Evolutionary conservation across 1,140 invertebrate species (phyloP), one percentile per base, ranked within the genome.

Genomic region (Brachionus calyciflorus): DNA sequence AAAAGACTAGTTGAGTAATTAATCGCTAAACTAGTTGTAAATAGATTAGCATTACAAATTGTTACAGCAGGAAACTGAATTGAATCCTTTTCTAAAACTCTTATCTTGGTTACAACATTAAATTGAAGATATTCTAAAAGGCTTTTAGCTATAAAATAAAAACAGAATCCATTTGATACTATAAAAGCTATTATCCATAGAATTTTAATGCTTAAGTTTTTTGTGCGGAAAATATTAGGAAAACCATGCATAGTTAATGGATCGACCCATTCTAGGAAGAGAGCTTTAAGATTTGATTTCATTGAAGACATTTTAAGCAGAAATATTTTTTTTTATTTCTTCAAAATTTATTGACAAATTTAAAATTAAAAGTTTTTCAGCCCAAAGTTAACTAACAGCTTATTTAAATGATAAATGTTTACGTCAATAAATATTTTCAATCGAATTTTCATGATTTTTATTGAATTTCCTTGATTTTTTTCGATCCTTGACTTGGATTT

Each of bases 1-100:
- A 73, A 55, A 17, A 51, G 9, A 9, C n/a, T 6, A 24, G 28
- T 21, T 17, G 51, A 24, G 28, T 6, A 51, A 30, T 51, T 0
- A 51, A 51, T 5, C 3, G 7, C 44, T 24, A 14, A n/a, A 21
- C 33, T 30, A 14, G 44, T 73, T 0, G 33, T 12, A 41, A 73
- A 73, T 26, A 17, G 24, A 30, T 73, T 73, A 1, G 14, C 1
- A 51, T 73, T 73, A 26, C 69, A 73, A 21, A 73, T 49, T 33
- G 69, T 73, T 28, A 73, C 69, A 26, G 69, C 10, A 14, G 69
- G 69, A 73, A 73, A 73, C 28, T 24, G 19, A 17, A 73, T 30
- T 2, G 46, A 55, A 9, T 40, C 28, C 41, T 33, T 37, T 5
- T 73, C 69, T 14, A 53, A 12, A 19, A 73, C 46, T 49, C 48